Evolutionary conservation across 2,888 invertebrate genomes (phyloP), one percentile per base, ranked within the genome.

Genomic region (Apomyelois bistriatella): DNA sequence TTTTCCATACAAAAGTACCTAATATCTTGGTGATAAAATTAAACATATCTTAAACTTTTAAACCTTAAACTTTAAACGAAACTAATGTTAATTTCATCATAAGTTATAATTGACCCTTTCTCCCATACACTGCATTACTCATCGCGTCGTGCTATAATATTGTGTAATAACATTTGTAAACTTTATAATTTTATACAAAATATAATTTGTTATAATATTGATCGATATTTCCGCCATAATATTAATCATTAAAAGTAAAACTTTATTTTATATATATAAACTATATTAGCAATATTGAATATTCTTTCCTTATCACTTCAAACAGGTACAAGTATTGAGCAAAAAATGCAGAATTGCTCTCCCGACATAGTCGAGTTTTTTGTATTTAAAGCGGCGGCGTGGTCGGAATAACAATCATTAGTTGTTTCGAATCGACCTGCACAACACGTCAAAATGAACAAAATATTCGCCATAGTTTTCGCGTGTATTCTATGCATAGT

Each of bases 381-480:
- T 22, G 43, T 52, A 52, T 52, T 52, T 52, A 52, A 52, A n/a
- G 12, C 22, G 12, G n/a, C 22, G 12, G n/a, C 17, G 36, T 15
- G 36, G 5, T 3, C 13, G 4, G 52, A 13, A 28, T 43, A 5
- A n/a, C 3, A 42, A 36, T 6, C 52, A 52, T 43, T 43, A 36
- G 36, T 43, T 52, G 28, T 35, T 36, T 42, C 7, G 36, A 12
- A 52, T 8, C 6, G 35, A 10, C 22, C 6, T 37, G 17, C 17
- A 12, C 35, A 12, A 42, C 41, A 51, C 30, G 41, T 42, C 41
- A 43, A 52, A 37, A 52, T 52, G 52, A 32, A 52, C 36, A 52
- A 52, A 28, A 10, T 52, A 8, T 10, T 43, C 13, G 52, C 22
- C 3, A 7, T 52, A 10, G 17, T n/a, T 0, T 35, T 36, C 10